These are phyloP conservation scores for Euphonia xanthogaster DNA, from an alignment of 2,797 vertebrate genomes.

Conservation along the genomic window DNA sequence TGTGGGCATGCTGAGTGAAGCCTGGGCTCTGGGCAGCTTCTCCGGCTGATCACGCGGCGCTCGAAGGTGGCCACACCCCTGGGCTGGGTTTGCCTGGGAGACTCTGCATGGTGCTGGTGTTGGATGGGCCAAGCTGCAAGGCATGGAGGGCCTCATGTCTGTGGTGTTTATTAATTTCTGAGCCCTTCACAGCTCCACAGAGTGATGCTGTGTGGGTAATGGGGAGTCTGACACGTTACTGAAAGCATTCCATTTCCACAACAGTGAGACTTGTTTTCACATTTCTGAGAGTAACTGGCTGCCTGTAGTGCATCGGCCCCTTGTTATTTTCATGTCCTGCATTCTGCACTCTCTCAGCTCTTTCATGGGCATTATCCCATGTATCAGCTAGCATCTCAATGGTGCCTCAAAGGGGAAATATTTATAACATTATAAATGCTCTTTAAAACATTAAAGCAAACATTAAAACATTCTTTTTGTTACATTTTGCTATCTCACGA, in stretches of 20 bases:
- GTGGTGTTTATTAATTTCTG: background rate
- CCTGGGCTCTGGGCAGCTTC: background rate
- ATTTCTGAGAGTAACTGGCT: background rate
- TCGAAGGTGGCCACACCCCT: rapidly evolving
- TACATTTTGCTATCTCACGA: background rate
- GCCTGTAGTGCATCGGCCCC: background rate
- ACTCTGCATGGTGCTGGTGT: background rate
- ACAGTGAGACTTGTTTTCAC: background rate
- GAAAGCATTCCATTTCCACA: background rate
- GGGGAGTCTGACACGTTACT: background rate
- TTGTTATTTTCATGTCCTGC: background rate
- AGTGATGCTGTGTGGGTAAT: background rate
- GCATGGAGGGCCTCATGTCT: rapidly evolving
- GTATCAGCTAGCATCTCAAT: background rate
- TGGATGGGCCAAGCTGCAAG: background rate
- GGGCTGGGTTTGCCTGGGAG: background rate
- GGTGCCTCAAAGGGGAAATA: background rate
- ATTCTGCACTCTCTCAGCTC: background rate
- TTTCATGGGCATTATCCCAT: background rate
- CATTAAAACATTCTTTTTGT: background rate
- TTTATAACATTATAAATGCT: background rate
- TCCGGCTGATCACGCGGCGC: rapidly evolving
- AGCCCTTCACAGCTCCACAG: background rate
- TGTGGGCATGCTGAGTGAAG: rapidly evolving
- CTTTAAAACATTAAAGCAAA: background rate